phyloP scores from a whole-genome alignment of 2,113 vertebrate species.

The Shinisaurus crocodilurus region DNA sequence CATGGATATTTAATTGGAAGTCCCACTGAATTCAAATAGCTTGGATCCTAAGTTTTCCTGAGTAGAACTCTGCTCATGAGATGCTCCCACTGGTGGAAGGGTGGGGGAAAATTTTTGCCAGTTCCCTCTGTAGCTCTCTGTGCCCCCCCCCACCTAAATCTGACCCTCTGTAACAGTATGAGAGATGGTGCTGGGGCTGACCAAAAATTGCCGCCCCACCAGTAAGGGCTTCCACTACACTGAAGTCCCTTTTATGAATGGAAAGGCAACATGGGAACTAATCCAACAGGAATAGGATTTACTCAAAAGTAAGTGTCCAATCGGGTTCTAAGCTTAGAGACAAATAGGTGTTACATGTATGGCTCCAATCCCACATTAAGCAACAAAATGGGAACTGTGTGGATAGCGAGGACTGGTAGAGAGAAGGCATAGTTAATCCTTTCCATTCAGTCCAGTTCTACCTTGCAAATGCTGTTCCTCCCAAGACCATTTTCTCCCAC shows the following conservation, averaged over 20 bases:
- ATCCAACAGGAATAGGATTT: no score
- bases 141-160: background rate
- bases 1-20: background rate
- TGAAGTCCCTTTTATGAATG: background rate
- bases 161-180: background rate
- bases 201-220: no score
- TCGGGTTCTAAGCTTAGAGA: background rate
- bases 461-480: background rate
- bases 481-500: background rate
- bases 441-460: background rate
- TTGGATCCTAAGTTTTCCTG: background rate
- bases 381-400: background rate
- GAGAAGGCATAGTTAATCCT: background rate
- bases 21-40: background rate
- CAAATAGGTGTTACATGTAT: background rate
- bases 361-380: background rate
- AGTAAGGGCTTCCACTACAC: background rate
- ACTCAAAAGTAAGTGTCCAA: no score
- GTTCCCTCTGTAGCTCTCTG: background rate
- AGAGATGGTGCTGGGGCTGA: background rate
- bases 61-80: background rate
- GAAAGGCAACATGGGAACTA: background rate
- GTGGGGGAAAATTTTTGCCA: background rate
- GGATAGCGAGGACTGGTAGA: background rate
- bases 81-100: background rate